These are phyloP conservation scores for Alauda arvensis DNA, from an alignment of 2,797 vertebrate genomes.

Conservation along the genomic window DNA sequence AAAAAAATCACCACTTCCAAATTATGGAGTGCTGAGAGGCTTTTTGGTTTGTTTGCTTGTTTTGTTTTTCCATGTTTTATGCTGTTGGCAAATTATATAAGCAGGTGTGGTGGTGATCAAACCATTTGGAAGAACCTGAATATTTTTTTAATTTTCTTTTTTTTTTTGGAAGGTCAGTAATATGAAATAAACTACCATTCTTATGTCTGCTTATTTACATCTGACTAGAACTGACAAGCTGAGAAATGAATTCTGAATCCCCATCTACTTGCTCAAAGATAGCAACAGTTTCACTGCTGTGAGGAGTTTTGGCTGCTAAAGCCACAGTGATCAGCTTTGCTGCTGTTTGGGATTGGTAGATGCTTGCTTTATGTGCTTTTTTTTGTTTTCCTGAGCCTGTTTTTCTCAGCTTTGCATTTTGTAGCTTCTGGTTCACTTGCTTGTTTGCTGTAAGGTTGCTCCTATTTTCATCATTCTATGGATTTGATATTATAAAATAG, in stretches of 20 bases:
- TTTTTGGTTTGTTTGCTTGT: background rate
- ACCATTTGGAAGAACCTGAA: background rate
- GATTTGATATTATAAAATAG: background rate
- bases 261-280: background rate
- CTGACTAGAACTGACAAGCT: background rate
- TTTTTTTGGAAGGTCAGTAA: background rate
- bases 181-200: slow-evolving; percentile 4
- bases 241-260: background rate
- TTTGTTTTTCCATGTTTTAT: background rate
- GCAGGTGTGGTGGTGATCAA: background rate
- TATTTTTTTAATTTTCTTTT: background rate
- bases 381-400: background rate
- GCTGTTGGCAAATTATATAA: background rate
- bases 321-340: background rate
- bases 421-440: background rate
- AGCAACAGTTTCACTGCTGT: background rate
- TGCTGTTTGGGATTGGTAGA: background rate
- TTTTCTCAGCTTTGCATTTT: background rate
- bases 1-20: background rate
- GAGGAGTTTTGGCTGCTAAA: background rate
- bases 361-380: background rate
- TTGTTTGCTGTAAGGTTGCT: background rate
- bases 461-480: background rate
- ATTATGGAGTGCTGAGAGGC: background rate
- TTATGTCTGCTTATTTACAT: slow-evolving; percentile 7